Conservation (phyloP, 2,888 invertebrate genomes). For the Corythucha ciliata region DNA sequence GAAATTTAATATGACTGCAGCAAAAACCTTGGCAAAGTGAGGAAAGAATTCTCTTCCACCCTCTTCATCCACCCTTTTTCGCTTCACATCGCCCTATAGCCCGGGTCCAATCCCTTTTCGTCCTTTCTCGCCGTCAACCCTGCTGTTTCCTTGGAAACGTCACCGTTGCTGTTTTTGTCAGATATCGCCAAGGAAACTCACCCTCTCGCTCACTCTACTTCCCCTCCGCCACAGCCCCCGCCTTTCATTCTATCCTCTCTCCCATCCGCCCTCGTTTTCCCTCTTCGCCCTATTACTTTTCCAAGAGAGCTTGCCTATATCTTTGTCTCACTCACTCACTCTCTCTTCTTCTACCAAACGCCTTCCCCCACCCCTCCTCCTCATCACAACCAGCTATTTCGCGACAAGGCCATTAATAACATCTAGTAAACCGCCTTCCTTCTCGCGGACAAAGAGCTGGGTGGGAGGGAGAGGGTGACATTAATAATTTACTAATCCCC, state of each 20-base stretch:
- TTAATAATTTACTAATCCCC: conserved; percentile 25
- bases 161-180: conserved; percentile 30
- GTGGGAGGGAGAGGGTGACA: no score
- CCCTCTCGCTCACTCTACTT: background rate
- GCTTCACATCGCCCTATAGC: no score
- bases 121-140: no score
- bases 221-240: conserved; percentile 1
- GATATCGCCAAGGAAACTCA: conserved; percentile 25
- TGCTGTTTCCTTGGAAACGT: conserved; percentile 27
- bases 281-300: conserved; percentile 1
- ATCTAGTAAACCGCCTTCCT: conserved; percentile 19
- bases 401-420: conserved; percentile 23
- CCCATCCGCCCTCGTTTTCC: background rate
- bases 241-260: background rate
- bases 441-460: conserved; percentile 18
- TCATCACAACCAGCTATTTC: conserved; percentile 23
- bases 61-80: no score
- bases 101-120: no score
- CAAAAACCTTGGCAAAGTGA: background rate
- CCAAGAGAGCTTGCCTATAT: no score
- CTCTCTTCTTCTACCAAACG: background rate
- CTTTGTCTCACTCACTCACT: background rate
- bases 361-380: conserved; percentile 16
- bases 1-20: conserved; percentile 14
- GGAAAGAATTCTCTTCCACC: conserved; percentile 8